Base-by-base conservation (phyloP, 2,113 vertebrate genomes). In the Podarcis raffonei region DNA sequence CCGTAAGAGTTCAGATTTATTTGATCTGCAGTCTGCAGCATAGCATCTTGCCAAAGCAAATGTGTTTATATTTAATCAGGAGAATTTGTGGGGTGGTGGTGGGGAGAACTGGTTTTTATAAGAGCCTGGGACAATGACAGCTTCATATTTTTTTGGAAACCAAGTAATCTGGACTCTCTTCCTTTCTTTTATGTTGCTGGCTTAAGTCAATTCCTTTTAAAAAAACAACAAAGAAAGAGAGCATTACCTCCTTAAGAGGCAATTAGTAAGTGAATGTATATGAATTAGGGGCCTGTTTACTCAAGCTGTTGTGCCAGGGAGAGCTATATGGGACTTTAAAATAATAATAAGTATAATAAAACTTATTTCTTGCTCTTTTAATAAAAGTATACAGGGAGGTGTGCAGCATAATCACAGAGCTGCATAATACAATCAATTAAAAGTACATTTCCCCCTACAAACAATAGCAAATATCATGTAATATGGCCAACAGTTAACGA, bases 61-160 rank as follows among this genome's bases (percentile, higher is more conserved):
- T 75, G 8, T 81, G 27, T 94, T 94, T 92, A 37, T 74, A 37
- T 92, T 94, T 90, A 91, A 93, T 90, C 76, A 91, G 87, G 83
- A 93, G 88, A 71, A 90, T 77, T 32, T 30, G 25, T 79, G 8
- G n/a, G 15, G 88, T 32, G 53, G 87, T 89, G 89, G 7, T 2
- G 57, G 9, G 84, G 71, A 82, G 35, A 12, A 30, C n/a, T 18
- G 37, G 80, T 22, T 88, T 94, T 72, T 88, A 87, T 94, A 83
- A 74, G 90, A 72, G 25, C 48, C 35, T 88, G 48, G 85, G 87
- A 88, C 27, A 84, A 84, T 84, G 83, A 83, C 23, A 25, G 71
- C 75, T 48, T 83, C 81, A 89, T 93, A 87, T 88, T 91, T 88
- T 91, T 92, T 62, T 90, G 84, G 85, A 93, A 76, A 9, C 0